A percentile compares a stretch with the other conserved stretches of the same genome.
Evolutionary conservation across 2,797 vertebrate species (phyloP).

Genomic region (Macrochelys suwanniensis): DNA sequence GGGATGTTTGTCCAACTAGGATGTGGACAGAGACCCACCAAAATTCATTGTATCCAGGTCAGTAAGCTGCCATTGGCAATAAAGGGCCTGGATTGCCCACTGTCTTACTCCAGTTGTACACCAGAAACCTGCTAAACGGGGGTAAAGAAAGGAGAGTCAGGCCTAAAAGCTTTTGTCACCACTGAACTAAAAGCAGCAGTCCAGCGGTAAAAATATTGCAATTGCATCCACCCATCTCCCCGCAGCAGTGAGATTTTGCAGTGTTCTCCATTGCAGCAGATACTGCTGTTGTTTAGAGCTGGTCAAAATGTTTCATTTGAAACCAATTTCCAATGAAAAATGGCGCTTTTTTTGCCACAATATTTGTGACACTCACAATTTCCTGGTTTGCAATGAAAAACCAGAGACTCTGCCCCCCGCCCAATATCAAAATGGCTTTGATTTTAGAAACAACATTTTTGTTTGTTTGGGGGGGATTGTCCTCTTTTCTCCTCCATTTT

Average conservation of each 20-base stretch:
- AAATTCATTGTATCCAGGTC: neutral
- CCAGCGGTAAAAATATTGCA: neutral
- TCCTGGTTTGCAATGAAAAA: neutral
- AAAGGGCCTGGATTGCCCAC: accelerated
- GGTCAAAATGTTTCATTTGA: neutral
- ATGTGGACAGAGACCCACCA: neutral
- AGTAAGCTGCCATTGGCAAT: neutral
- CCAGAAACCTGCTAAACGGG: accelerated
- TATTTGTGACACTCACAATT: neutral
- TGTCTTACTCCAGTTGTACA: accelerated
- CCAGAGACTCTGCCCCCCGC: neutral
- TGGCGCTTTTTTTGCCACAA: neutral
- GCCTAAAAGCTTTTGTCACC: neutral
- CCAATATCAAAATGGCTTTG: neutral
- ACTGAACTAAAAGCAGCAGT: accelerated
- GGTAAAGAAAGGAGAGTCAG: neutral
- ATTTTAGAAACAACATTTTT: neutral
- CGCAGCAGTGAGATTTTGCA: accelerated
- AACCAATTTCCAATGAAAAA: neutral
- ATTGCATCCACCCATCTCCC: accelerated
- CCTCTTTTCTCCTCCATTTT: neutral
- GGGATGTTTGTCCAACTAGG: accelerated
- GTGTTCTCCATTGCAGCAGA: accelerated
- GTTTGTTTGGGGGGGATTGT: neutral
- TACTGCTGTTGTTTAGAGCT: accelerated